A percentile compares a stretch with the other conserved stretches of the same genome.
These are phyloP conservation scores for Phasia obesa DNA, from an alignment of 2,888 invertebrate genomes.

Conservation along the genomic window DNA sequence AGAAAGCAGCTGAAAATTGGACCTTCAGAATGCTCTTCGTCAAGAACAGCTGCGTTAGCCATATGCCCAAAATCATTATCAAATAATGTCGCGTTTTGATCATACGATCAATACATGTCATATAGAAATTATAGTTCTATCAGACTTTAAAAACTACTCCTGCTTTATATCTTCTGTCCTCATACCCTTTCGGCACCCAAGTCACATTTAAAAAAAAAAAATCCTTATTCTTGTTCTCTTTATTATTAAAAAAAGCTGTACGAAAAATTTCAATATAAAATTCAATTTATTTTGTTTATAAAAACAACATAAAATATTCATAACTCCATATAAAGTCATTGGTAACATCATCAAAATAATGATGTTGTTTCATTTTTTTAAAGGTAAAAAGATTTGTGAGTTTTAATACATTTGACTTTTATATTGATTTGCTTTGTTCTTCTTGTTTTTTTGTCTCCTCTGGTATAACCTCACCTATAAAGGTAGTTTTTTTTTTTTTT, in stretches of 20 bases:
- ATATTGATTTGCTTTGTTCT: slow-evolving; percentile 53
- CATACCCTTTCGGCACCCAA: not conserved
- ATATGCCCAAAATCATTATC: too few relatives aligned
- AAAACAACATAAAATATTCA: slow-evolving; percentile 50
- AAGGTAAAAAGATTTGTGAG: slow-evolving; percentile 42
- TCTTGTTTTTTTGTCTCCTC: not conserved
- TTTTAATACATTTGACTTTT: slow-evolving; percentile 64
- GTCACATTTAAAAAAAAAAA: not conserved
- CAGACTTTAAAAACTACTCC: too few relatives aligned
- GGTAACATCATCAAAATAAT: slow-evolving; percentile 69
- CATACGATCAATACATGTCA: too few relatives aligned
- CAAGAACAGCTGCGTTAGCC: too few relatives aligned
- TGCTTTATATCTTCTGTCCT: not conserved
- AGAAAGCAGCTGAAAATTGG: too few relatives aligned
- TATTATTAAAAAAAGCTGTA: slow-evolving; percentile 16
- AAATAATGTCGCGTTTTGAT: too few relatives aligned
- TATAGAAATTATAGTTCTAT: too few relatives aligned
- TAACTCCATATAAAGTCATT: slow-evolving; percentile 71
- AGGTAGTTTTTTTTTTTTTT: slow-evolving; percentile 1
- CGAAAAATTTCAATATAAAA: slow-evolving; percentile 44
- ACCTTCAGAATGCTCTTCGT: too few relatives aligned
- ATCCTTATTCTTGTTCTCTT: slow-evolving; percentile 1
- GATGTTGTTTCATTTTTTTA: slow-evolving; percentile 63
- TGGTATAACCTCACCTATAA: slow-evolving; percentile 25
- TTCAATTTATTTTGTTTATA: slow-evolving; percentile 53